Percentiles rank a stretch among this genome's conserved stretches.
Evolutionary conservation across 2,797 vertebrate species (phyloP).

Genomic region (Cynopterus sphinx): DNA sequence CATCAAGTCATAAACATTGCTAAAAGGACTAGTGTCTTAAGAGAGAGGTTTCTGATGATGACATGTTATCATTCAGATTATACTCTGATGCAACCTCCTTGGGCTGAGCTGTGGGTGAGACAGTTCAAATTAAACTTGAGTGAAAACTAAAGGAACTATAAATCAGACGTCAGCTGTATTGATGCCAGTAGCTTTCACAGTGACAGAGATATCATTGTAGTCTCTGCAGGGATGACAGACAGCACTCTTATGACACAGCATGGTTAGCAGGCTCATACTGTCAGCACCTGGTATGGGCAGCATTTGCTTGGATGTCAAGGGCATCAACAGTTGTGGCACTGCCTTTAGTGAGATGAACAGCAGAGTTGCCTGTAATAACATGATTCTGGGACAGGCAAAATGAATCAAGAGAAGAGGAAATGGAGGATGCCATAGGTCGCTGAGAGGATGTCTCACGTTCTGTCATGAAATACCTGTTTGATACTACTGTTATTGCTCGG

Average conservation of each 20-base stretch:
- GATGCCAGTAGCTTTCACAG: neutral
- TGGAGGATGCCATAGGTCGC: accelerated
- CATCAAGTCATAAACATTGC: neutral
- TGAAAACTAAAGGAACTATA: neutral
- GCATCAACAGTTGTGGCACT: too few relatives aligned
- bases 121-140: neutral
- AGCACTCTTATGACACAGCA: neutral
- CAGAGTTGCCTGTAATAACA: neutral
- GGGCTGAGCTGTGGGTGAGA: neutral
- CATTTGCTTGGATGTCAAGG: neutral
- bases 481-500: neutral
- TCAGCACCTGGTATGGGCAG: neutral
- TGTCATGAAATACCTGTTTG: accelerated
- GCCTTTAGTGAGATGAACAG: neutral
- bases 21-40: neutral
- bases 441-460: neutral
- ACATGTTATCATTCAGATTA: neutral
- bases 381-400: neutral
- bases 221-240: neutral
- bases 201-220: neutral
- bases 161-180: neutral
- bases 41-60: neutral
- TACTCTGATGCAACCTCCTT: neutral
- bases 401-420: neutral
- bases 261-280: neutral